phyloP scores from a whole-genome alignment of 1,140 invertebrate genomes.

The Schmidtea mediterranea region DNA sequence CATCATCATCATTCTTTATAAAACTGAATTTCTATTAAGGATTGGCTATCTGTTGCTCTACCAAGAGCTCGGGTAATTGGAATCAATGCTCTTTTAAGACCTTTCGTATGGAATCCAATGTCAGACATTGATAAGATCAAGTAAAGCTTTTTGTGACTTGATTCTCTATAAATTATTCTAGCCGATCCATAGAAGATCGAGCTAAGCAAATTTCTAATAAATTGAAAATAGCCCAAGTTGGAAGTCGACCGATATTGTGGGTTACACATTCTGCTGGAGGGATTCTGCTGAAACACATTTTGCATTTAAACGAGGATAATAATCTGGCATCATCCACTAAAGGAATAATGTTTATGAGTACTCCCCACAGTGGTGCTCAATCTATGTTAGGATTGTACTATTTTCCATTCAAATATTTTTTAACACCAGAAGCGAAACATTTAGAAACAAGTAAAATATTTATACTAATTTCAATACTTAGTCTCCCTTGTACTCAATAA shows the following conservation, averaged over 20 bases:
- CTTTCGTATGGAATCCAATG: background rate
- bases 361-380: background rate
- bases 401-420: background rate
- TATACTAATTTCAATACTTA: conserved; percentile 11
- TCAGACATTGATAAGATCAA: background rate
- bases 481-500: no score
- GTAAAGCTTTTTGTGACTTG: background rate
- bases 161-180: background rate
- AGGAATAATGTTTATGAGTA: background rate
- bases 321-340: background rate
- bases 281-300: background rate
- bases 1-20: no score
- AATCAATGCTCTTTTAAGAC: background rate
- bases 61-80: background rate
- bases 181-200: background rate
- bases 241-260: background rate
- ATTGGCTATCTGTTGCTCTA: background rate
- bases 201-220: background rate
- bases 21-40: no score
- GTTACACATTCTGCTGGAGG: background rate
- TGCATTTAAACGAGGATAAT: background rate
- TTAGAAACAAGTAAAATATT: conserved; percentile 55
- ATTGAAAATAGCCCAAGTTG: background rate
- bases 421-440: background rate
- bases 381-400: background rate